Evolutionary conservation across 2,797 vertebrate species (phyloP), one percentile per base, ranked within the genome.

Genomic region (Bradypodion pumilum): DNA sequence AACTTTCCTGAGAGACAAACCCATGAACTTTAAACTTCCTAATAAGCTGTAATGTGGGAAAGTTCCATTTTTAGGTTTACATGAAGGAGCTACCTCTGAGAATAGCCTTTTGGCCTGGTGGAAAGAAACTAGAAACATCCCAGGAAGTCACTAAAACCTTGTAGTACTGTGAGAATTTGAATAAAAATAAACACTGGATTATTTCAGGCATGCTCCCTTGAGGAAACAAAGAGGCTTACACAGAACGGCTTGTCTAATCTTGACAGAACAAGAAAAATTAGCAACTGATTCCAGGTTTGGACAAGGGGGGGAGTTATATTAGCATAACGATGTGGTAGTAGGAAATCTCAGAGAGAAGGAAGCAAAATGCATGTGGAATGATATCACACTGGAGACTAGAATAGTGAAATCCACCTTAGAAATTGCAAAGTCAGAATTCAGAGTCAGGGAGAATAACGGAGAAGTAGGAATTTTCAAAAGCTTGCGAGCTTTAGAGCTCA

Each of bases 131-230:
- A 95, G 95, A 97, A 96, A 96, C 94, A 95, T 96, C 95, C 95
- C 94, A 97, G 95, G 94, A 96, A 95, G 91, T 93, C 94, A 92
- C 93, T 86, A 93, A 95, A 96, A 96, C 95, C 93, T 93, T 95
- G 92, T 87, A 95, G 90, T 84, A 93, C 95, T 97, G 95, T 97
- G 96, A 97, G 96, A 97, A 96, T 96, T 93, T 94, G 94, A 95
- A 94, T 96, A 95, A 97, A 97, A 97, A 97, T 97, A 97, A 97
- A 97, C 97, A 97, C 81, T 95, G 94, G 94, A 96, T 97, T 95
- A 95, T 96, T 96, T 96, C 95, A 95, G 93, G 91, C 90, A 86
- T 89, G 78, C 87, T 96, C 94, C 92, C 93, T 93, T 92, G 95
- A 95, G 94, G 96, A 96, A 93, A 95, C 49, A 89, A 94, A 93